phyloP scores from a whole-genome alignment of 2,888 invertebrate genomes.

The Leptopilina myrica region DNA sequence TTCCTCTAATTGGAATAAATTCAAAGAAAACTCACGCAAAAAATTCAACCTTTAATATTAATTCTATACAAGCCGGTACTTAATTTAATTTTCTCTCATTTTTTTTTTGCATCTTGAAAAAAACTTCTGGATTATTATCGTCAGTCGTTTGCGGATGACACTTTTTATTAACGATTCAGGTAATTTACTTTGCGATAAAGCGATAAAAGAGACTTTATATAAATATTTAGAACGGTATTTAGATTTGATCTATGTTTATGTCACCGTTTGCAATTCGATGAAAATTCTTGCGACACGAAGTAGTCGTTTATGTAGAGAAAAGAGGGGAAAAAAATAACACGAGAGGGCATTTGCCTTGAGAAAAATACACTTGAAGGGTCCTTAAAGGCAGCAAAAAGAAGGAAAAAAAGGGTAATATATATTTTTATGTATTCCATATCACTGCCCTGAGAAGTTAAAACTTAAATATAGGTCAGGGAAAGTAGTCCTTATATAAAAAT shows the following conservation, averaged over 20 bases:
- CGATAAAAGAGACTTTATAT: background rate
- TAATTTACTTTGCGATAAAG: too few relatives aligned
- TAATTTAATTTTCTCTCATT: too few relatives aligned
- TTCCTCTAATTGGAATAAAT: too few relatives aligned
- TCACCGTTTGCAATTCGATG: constrained; percentile 5
- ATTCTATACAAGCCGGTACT: too few relatives aligned
- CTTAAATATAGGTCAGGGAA: constrained; percentile 28
- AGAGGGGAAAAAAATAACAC: background rate
- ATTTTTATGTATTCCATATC: constrained; percentile 31
- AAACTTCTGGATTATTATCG: too few relatives aligned
- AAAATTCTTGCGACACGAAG: background rate
- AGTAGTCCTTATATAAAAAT: constrained; percentile 37
- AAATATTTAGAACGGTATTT: background rate
- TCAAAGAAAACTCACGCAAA: too few relatives aligned
- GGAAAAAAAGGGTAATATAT: constrained; percentile 15
- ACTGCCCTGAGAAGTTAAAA: constrained; percentile 8
- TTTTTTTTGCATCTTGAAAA: too few relatives aligned
- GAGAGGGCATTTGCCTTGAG: constrained; percentile 24
- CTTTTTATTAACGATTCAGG: too few relatives aligned
- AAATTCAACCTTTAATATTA: too few relatives aligned
- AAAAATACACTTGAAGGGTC: constrained; percentile 19
- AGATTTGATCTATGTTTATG: background rate
- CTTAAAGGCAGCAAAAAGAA: constrained; percentile 9
- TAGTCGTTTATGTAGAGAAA: background rate
- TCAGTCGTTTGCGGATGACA: too few relatives aligned